phyloP scores from a whole-genome alignment of 2,888 invertebrate genomes.

The Cephus nigrinus region DNA sequence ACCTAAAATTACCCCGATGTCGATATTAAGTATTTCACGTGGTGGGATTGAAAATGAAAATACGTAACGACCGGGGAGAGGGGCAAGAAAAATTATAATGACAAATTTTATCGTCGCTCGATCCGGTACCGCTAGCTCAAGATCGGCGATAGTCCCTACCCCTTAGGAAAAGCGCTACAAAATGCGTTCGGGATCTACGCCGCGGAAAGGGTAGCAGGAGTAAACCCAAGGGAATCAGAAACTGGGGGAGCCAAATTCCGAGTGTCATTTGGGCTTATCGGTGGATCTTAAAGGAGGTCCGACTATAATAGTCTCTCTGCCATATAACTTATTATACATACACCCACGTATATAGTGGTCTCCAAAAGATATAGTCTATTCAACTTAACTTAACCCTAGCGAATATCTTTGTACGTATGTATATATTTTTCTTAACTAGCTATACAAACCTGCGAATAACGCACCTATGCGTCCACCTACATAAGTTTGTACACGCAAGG shows the following conservation, averaged over 20 bases:
- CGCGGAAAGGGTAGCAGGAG: neutral
- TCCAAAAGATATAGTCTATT: neutral
- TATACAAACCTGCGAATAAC: neutral
- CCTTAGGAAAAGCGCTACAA: neutral
- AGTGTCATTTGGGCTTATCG: slow-evolving; percentile 1
- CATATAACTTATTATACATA: neutral
- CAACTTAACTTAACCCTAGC: neutral
- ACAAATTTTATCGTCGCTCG: neutral
- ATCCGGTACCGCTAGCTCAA: neutral
- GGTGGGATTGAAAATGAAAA: neutral
- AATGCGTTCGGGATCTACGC: neutral
- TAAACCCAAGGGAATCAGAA: neutral
- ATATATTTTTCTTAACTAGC: neutral
- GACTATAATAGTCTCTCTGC: neutral
- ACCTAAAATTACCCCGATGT: neutral
- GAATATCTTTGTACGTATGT: neutral
- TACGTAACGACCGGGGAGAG: neutral
- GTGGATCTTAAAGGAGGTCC: neutral
- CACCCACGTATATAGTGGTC: neutral
- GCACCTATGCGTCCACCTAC: neutral
- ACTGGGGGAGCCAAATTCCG: neutral
- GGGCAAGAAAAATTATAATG: neutral
- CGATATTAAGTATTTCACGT: neutral
- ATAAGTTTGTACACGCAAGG: neutral
- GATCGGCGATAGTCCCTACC: neutral